Conservation (phyloP, 2,113 vertebrate species). For the Edolisoma coerulescens region DNA sequence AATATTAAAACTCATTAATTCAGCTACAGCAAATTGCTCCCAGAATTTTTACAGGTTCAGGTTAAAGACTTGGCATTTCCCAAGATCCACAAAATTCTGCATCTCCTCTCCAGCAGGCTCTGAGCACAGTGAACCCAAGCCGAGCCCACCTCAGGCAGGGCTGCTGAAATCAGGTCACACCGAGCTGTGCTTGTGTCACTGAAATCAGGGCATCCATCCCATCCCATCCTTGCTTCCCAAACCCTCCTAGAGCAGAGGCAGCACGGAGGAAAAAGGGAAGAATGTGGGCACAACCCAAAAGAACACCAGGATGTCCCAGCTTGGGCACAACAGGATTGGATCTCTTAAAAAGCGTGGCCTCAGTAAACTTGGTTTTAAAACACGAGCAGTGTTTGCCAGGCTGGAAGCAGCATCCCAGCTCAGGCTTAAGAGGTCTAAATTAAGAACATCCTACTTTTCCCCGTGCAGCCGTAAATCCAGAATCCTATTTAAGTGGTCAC, state of each 20-base stretch:
- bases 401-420: background rate
- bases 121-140: background rate
- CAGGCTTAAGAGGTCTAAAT: slow-evolving; percentile 8
- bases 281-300: background rate
- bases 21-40: background rate
- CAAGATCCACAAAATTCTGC: background rate
- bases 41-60: background rate
- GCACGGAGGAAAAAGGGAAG: background rate
- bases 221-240: background rate
- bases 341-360: background rate
- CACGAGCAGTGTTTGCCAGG: background rate
- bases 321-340: background rate
- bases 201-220: background rate
- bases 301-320: background rate
- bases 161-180: background rate
- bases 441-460: slow-evolving; percentile 1
- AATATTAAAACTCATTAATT: background rate
- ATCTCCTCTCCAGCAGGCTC: background rate
- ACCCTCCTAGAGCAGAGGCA: background rate
- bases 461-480: background rate
- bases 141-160: background rate
- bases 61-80: background rate
- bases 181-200: background rate
- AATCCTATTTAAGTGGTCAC: slow-evolving; percentile 12
- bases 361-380: background rate